These are phyloP conservation scores for Ctenopoma kingsleyae DNA, from an alignment of 2,797 vertebrate genomes.

Conservation along the genomic window DNA sequence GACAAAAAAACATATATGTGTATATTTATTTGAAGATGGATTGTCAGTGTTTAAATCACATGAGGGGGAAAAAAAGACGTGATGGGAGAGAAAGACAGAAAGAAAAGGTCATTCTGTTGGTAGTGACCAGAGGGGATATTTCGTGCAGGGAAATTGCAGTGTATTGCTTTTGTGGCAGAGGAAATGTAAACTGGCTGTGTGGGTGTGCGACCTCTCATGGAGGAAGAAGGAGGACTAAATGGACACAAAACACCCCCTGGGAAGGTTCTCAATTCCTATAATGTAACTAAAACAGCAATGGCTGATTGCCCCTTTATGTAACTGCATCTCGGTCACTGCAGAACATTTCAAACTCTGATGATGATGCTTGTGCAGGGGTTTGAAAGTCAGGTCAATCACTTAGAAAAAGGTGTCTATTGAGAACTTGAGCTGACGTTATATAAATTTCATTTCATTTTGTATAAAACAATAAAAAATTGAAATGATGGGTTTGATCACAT, in stretches of 20 bases:
- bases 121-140: constrained; percentile 86
- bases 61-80: constrained; percentile 32
- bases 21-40: constrained; percentile 78
- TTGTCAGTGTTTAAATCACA: constrained; percentile 80
- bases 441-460: no score
- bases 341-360: constrained; percentile 50
- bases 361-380: constrained; percentile 25
- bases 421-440: neutral
- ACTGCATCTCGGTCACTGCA: constrained; percentile 37
- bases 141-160: constrained; percentile 82
- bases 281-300: constrained; percentile 73
- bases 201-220: constrained; percentile 82
- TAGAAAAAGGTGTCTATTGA: neutral
- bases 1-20: constrained; percentile 51
- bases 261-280: constrained; percentile 71
- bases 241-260: constrained; percentile 84
- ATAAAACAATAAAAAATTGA: neutral
- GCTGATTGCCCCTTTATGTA: constrained; percentile 59
- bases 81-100: constrained; percentile 35
- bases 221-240: constrained; percentile 78
- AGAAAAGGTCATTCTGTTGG: constrained; percentile 85
- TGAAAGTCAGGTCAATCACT: constrained; percentile 46
- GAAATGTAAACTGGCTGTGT: constrained; percentile 84
- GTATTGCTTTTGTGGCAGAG: constrained; percentile 86
- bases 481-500: neutral